A percentile compares a stretch with the other conserved stretches of the same genome.
phyloP scores from a whole-genome alignment of 2,888 invertebrate genomes.

The Drosophila robusta region DNA sequence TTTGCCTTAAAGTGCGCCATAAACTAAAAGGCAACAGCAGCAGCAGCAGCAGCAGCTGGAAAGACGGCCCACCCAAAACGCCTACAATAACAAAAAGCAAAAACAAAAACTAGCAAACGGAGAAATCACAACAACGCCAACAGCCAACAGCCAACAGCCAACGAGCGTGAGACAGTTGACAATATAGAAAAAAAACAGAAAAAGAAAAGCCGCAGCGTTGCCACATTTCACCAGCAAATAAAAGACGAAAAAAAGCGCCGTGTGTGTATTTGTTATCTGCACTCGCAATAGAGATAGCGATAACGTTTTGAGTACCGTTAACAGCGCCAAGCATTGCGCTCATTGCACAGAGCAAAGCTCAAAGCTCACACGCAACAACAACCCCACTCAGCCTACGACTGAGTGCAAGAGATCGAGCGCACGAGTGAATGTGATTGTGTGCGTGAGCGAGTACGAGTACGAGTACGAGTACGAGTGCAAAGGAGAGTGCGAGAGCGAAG shows the following conservation, averaged over 20 bases:
- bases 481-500: constrained; percentile 8
- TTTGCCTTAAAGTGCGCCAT: constrained; percentile 78
- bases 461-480: neutral
- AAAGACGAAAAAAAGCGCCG: constrained; percentile 1
- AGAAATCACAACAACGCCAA: constrained; percentile 71
- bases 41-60: constrained; percentile 45
- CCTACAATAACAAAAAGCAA: constrained; percentile 59
- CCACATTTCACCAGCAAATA: constrained; percentile 65
- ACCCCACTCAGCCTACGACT: constrained; percentile 30
- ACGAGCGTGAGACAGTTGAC: constrained; percentile 46
- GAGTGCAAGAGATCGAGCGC: constrained; percentile 43
- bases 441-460: no score
- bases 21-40: constrained; percentile 67
- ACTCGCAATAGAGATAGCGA: constrained; percentile 61
- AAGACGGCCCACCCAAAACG: constrained; percentile 71
- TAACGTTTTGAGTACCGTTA: constrained; percentile 64
- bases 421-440: constrained; percentile 15
- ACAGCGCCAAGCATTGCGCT: constrained; percentile 45
- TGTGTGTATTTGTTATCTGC: constrained; percentile 42
- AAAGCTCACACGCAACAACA: constrained; percentile 25
- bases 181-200: constrained; percentile 21
- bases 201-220: constrained; percentile 52
- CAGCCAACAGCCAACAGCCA: constrained; percentile 23
- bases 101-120: constrained; percentile 33
- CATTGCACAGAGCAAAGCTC: constrained; percentile 64